Evolutionary conservation across 2,113 vertebrate species (phyloP).

Genomic region (Grus americana): DNA sequence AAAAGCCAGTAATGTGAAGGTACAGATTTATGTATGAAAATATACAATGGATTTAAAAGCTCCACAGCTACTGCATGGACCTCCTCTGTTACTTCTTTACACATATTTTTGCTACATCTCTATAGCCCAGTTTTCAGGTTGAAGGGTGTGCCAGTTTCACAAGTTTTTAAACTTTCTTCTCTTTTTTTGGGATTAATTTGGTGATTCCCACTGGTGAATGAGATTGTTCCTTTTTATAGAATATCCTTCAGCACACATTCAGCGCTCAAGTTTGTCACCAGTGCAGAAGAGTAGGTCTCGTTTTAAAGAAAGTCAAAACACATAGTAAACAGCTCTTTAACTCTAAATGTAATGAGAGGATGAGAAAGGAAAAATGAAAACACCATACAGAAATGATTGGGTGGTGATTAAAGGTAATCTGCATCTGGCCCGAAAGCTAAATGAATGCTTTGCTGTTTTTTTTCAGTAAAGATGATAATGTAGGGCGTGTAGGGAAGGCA

Average conservation of each 20-base stretch:
- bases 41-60: neutral
- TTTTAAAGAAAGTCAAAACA: neutral
- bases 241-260: neutral
- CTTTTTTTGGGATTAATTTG: neutral
- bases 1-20: neutral
- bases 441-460: conserved; percentile 5
- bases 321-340: neutral
- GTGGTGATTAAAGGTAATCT: conserved; percentile 21
- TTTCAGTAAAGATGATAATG: neutral
- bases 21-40: neutral
- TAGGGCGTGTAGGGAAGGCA: neutral
- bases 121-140: neutral
- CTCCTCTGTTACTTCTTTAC: neutral
- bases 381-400: neutral
- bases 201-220: neutral
- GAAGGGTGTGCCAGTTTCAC: neutral
- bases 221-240: conserved; percentile 17
- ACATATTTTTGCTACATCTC: neutral
- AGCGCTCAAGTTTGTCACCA: neutral
- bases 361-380: neutral
- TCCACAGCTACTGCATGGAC: neutral
- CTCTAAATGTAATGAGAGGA: neutral
- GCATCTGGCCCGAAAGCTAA: neutral
- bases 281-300: neutral
- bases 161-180: neutral